Percentiles rank a stretch among this genome's conserved stretches.
phyloP scores from a whole-genome alignment of 2,888 invertebrate genomes.

The Crematogaster levior region DNA sequence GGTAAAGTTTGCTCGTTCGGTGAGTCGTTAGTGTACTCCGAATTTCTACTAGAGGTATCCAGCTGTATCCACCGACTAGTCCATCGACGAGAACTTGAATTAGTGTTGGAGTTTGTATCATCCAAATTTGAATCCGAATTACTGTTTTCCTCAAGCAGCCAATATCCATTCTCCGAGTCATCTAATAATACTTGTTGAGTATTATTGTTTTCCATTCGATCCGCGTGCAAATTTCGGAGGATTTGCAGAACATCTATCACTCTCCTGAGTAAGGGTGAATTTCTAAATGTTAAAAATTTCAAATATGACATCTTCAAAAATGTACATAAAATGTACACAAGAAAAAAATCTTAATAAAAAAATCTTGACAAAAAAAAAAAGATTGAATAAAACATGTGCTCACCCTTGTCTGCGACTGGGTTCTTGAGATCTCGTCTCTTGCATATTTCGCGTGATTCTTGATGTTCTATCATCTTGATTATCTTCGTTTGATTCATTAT shows the following conservation, averaged over 20 bases:
- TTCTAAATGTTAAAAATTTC: slow-evolving; percentile 52
- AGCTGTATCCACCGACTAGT: slow-evolving; percentile 82
- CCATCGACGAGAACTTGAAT: slow-evolving; percentile 71
- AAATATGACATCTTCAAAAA: slow-evolving; percentile 20
- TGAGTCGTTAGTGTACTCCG: slow-evolving; percentile 57
- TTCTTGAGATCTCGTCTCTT: slow-evolving; percentile 36
- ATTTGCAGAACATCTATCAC: slow-evolving; percentile 60
- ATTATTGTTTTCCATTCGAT: slow-evolving; percentile 46
- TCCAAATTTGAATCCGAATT: slow-evolving; percentile 82
- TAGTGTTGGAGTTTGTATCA: slow-evolving; percentile 68
- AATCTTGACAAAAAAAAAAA: neutral
- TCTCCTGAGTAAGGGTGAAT: slow-evolving; percentile 47
- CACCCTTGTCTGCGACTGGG: slow-evolving; percentile 29
- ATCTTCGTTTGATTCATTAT: slow-evolving; percentile 30
- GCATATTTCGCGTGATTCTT: slow-evolving; percentile 14
- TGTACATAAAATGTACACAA: neutral
- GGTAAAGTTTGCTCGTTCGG: slow-evolving; percentile 42
- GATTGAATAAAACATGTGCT: neutral
- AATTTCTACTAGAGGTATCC: slow-evolving; percentile 71
- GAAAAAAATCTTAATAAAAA: neutral
- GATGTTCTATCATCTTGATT: slow-evolving; percentile 15
- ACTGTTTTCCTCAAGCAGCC: slow-evolving; percentile 82
- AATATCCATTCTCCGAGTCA: slow-evolving; percentile 81
- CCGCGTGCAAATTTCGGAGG: slow-evolving; percentile 53
- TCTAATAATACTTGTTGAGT: slow-evolving; percentile 54